Evolutionary conservation across 1,140 invertebrate genomes (phyloP), one percentile per base, ranked within the genome.

Genomic region (Psilanteris sp.): DNA sequence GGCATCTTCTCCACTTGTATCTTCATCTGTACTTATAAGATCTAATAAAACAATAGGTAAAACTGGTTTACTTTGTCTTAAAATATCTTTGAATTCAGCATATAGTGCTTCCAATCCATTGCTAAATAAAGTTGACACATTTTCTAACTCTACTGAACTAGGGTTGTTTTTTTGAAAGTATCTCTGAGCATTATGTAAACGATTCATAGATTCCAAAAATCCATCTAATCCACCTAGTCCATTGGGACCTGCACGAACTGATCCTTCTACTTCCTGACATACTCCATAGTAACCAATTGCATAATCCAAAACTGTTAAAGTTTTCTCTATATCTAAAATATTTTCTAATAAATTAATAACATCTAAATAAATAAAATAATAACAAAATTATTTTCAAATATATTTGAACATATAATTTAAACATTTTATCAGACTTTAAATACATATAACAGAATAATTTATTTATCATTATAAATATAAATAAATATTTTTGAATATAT

Each of bases 131-230:
- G 91, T 90, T 81, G 96, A 94, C 41, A 98, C 94, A 89, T 98
- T 97, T 81, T 97, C 95, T 41, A 98, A 85, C 89, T 98, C 97
- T 16, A 97, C 94, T 84, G 96, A 97, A 81, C 96, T 94, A 1
- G 96, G 95, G 88, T 97, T 97, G 83, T 97, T 94, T 82, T 95
- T 94, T 80, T 96, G 92, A 87, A 99, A 99, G 85, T 98, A 99
- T 24, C 92, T 92, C 79, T 96, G 93, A 37, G 97, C 96, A 73
- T 93, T 93, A 37, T 95, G 92, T 26, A 99, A 88, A 79, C 94
- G 93, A 80, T 96, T 94, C 88, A 98, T 92, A 1, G 95, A 93
- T 78, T 94, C 90, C 8, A 98, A 89, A 86, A 94, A 97, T 10
- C 89, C 87, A 14, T 94, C 91, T n/a, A 95, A 86, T 31, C 91